Percentiles rank a stretch among this genome's conserved stretches.
Conservation (phyloP, 2,797 vertebrate species). For the Sternarchorhynchus goeldii region DNA sequence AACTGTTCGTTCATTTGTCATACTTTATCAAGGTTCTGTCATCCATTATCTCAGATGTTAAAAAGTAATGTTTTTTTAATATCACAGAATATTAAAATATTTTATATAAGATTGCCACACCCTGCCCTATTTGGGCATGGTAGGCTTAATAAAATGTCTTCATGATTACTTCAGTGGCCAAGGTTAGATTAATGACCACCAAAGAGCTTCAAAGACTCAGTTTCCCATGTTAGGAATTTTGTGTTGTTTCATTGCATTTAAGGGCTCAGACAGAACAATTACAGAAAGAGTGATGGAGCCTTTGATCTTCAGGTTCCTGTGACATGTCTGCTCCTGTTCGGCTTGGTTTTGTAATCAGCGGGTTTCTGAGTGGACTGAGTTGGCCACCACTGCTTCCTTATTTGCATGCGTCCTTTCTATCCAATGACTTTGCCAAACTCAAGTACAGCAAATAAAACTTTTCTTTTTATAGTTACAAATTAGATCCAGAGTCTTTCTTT, state of each 20-base stretch:
- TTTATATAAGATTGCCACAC: not conserved
- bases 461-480: too few species aligned
- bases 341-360: too few species aligned
- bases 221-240: not conserved
- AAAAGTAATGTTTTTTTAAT: not conserved
- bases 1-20: not conserved
- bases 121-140: not conserved
- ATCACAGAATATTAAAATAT: not conserved
- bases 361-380: too few species aligned
- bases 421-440: too few species aligned
- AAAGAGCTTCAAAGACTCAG: not conserved
- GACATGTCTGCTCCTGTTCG: too few species aligned
- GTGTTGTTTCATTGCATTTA: not conserved
- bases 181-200: not conserved
- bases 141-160: conserved; percentile 58
- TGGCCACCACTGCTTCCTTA: too few species aligned
- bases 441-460: too few species aligned
- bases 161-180: conserved; percentile 33
- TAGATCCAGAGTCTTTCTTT: too few species aligned
- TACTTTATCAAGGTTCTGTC: not conserved
- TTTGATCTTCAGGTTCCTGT: too few species aligned
- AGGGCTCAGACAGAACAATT: too few species aligned
- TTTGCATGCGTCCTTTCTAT: too few species aligned
- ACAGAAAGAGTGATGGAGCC: too few species aligned
- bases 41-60: not conserved